Evolutionary conservation across 2,797 vertebrate species (phyloP), one percentile per base, ranked within the genome.

Genomic region (Capromys pilorides): DNA sequence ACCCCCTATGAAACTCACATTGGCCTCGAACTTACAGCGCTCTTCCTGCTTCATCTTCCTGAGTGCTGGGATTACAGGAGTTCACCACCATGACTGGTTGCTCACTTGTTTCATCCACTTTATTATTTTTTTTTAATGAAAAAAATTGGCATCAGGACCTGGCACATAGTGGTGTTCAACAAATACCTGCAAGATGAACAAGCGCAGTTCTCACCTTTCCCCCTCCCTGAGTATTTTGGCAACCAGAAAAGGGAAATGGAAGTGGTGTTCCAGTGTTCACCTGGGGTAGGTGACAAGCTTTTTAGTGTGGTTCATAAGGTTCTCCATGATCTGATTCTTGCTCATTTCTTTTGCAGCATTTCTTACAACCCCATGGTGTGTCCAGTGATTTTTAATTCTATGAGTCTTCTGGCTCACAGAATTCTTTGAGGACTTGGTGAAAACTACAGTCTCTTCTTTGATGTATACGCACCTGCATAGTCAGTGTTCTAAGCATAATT

Each of bases 271-370:
- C 45, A 4, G 2, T 9, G 1, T 61, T 80, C 13, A 5, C 14
- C 54, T 78, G 0, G 0, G 78, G 16, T 8, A 1, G 12, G 28
- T 9, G 3, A 78, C 13, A 22, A n/a, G 1, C n/a, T 90, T 78
- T 57, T 81, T 2, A 16, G 79, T 5, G 0, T 36, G 36, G 0
- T 31, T 80, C 0, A 0, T 4, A 2, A 24, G 41, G 67, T 66
- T 31, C 22, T 57, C n/a, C 3, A 1, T 4, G 24, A 31, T 36
- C 54, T 54, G 51, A 16, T 24, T 31, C 16, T 49, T 69, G 39
- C 77, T 28, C 19, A 0, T 12, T 86, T 75, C 57, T 41, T 49
- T 57, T 9, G 1, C 62, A 39, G 36, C n/a, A 1, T 81, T 85
- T 67, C 77, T 51, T 9, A 64, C 6, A 67, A 14, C 57, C 18